Percentiles rank a stretch among this genome's conserved stretches.
Evolutionary conservation across 2,113 vertebrate species (phyloP).

Genomic region (Aphelocoma coerulescens): DNA sequence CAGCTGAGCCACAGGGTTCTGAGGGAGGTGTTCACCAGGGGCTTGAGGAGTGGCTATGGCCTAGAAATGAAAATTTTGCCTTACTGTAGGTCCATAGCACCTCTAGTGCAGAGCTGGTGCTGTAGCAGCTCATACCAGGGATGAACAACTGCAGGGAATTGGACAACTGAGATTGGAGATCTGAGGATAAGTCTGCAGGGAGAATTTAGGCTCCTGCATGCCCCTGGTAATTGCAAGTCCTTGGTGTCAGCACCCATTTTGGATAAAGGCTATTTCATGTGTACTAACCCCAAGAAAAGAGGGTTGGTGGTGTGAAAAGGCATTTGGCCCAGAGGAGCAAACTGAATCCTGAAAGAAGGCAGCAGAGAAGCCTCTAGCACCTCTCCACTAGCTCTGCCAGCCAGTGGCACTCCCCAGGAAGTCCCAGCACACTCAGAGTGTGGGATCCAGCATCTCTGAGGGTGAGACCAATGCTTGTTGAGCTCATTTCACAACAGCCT

Average conservation of each 20-base stretch:
- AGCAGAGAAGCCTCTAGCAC: not conserved
- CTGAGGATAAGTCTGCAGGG: not conserved
- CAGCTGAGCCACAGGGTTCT: conserved; percentile 71
- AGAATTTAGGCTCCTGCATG: not conserved
- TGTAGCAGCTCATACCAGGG: not conserved
- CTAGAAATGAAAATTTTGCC: conserved; percentile 63
- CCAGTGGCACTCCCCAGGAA: not conserved
- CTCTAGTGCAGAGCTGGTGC: not conserved
- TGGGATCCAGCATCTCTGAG: not conserved
- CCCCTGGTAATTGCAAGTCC: not conserved
- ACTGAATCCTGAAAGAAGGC: not conserved
- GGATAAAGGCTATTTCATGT: not conserved
- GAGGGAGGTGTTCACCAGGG: conserved; percentile 73
- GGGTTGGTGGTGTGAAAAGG: rapidly evolving
- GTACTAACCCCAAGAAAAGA: not conserved
- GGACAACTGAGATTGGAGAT: not conserved
- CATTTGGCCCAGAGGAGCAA: not conserved
- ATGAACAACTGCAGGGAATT: not conserved
- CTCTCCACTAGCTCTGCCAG: not conserved
- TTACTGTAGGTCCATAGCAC: conserved; percentile 21
- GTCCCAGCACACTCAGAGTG: not conserved
- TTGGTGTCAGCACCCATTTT: not conserved
- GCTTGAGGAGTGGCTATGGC: conserved; percentile 75
- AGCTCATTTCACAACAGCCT: not conserved
- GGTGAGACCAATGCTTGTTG: rapidly evolving